phyloP scores from a whole-genome alignment of 1,140 invertebrate genomes.

The Drosophila elegans region DNA sequence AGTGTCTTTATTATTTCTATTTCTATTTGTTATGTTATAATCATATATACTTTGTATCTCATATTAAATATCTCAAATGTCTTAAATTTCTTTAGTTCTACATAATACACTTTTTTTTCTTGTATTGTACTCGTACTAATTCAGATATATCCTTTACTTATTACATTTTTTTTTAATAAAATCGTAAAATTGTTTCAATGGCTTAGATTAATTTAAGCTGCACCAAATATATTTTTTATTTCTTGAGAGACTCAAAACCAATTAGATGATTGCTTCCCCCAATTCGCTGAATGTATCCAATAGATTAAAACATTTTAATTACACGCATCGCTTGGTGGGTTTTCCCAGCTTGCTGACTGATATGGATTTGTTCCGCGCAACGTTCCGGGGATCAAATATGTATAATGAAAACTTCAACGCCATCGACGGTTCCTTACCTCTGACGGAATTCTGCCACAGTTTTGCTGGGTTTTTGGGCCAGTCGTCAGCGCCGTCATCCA shows the following conservation, averaged over 20 bases:
- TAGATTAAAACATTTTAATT: constrained; percentile 63
- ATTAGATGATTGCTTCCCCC: constrained; percentile 43
- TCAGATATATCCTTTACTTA: no score
- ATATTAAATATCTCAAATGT: no score
- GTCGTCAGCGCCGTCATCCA: constrained; percentile 49
- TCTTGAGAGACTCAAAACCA: constrained; percentile 10
- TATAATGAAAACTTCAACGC: constrained; percentile 63
- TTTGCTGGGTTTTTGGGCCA: constrained; percentile 20
- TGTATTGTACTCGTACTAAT: no score
- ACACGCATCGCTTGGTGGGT: constrained; percentile 43
- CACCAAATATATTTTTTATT: no score
- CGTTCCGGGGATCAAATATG: constrained; percentile 58
- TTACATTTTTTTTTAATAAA: no score
- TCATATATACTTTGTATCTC: no score
- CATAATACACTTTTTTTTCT: no score
- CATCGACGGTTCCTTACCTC: constrained; percentile 43
- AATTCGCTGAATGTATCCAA: constrained; percentile 22
- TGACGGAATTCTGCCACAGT: constrained; percentile 62
- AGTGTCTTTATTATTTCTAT: not conserved
- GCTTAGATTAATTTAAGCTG: no score
- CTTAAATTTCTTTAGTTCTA: no score
- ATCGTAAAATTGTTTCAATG: no score
- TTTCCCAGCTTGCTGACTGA: constrained; percentile 19
- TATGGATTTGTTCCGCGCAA: constrained; percentile 54
- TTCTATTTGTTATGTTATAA: no score